Conservation (phyloP, 2,113 vertebrate species). For the Dicerorhinus sumatrensis region DNA sequence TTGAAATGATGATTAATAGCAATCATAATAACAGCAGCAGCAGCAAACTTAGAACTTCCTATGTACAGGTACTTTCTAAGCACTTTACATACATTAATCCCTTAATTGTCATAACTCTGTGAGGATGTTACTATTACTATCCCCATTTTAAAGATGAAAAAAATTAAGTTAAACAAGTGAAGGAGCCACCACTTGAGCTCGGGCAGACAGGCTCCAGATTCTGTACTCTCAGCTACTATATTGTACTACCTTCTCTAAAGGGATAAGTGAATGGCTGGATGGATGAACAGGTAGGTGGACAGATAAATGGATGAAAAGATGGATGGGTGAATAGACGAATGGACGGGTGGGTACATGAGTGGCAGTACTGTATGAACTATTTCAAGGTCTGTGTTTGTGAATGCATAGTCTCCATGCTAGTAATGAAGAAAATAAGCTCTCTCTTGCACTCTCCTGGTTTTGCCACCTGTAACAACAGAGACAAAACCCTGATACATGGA, state of each 20-base stretch:
- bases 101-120: not conserved
- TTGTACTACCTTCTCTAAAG: not conserved
- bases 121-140: not conserved
- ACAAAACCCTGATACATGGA: not conserved
- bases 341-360: not conserved
- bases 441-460: not conserved
- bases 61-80: not conserved
- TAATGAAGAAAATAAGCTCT: not conserved
- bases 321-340: not conserved
- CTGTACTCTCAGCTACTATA: not conserved
- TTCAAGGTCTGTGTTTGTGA: not conserved
- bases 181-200: not conserved
- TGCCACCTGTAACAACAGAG: not conserved
- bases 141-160: conserved; percentile 34
- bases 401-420: not conserved
- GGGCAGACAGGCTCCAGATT: not conserved
- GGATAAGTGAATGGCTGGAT: not conserved
- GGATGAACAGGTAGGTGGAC: not conserved
- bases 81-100: not conserved
- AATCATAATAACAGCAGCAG: not conserved
- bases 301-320: not conserved
- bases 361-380: not conserved
- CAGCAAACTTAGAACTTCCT: not conserved
- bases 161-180: not conserved
- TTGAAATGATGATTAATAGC: not conserved